Conservation (phyloP, 2,797 vertebrate genomes). For the Sandelia bainsii region DNA sequence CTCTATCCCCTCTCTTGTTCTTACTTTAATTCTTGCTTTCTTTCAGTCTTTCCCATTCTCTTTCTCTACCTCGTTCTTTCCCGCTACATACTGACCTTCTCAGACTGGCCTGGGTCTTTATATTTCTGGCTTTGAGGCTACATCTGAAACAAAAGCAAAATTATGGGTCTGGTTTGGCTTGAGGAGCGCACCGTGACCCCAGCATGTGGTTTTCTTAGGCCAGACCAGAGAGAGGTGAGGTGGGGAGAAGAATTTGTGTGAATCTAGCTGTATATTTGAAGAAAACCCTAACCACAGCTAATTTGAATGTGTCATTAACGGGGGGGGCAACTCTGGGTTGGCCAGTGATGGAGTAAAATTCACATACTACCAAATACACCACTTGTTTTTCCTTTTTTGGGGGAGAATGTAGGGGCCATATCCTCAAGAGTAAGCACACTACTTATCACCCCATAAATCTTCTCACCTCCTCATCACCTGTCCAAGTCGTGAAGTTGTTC, state of each 20-base stretch:
- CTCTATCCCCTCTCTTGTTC: conserved; percentile 46
- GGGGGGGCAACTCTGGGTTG: conserved; percentile 68
- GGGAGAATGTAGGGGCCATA: conserved; percentile 33
- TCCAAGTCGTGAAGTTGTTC: conserved; percentile 33
- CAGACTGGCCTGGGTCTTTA: conserved; percentile 81
- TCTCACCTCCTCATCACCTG: conserved; percentile 43
- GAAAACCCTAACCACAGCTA: conserved; percentile 83
- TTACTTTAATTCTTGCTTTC: conserved; percentile 52
- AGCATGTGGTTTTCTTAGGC: conserved; percentile 83
- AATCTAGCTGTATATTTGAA: conserved; percentile 84
- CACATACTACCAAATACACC: conserved; percentile 70
- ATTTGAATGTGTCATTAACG: conserved; percentile 86
- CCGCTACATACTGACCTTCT: conserved; percentile 78
- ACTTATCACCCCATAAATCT: conserved; percentile 79
- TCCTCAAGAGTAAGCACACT: conserved; percentile 49
- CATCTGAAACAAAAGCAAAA: conserved; percentile 90
- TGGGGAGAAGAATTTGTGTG: conserved; percentile 85
- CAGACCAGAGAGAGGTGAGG: conserved; percentile 84
- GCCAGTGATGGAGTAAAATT: conserved; percentile 67
- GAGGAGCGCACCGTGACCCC: conserved; percentile 83
- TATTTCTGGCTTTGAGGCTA: conserved; percentile 86
- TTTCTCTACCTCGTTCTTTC: conserved; percentile 60
- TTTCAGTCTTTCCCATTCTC: conserved; percentile 54
- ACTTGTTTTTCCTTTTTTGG: conserved; percentile 67
- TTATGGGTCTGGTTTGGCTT: conserved; percentile 89